Evolutionary conservation across 2,113 vertebrate species (phyloP).

Genomic region (Notarius quadriscutis): DNA sequence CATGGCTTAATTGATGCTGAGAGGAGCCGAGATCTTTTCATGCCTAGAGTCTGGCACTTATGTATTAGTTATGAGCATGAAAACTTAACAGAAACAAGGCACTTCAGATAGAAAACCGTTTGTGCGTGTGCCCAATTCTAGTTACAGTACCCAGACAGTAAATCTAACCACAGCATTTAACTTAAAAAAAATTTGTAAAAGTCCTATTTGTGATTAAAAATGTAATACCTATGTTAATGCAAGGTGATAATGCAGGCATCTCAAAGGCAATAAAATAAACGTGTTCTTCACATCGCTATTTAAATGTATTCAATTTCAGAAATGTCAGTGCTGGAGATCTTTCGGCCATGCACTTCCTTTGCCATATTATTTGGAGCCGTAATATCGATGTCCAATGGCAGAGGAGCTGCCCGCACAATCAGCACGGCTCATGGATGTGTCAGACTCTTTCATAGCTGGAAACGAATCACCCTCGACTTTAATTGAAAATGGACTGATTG

Average conservation of each 20-base stretch:
- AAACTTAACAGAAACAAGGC: background rate
- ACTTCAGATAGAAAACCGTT: background rate
- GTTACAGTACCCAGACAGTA: background rate
- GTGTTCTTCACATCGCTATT: background rate
- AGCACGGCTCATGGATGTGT: constrained; percentile 25
- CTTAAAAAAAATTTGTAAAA: background rate
- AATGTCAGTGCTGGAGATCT: background rate
- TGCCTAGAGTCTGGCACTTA: constrained; percentile 15
- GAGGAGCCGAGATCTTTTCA: constrained; percentile 19
- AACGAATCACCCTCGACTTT: constrained; percentile 44
- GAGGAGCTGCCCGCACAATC: constrained; percentile 28
- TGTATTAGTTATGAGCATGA: constrained; percentile 44
- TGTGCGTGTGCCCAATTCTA: background rate
- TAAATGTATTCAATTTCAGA: constrained; percentile 20
- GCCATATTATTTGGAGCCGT: background rate
- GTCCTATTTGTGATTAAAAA: constrained; percentile 9
- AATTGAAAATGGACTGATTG: constrained; percentile 52
- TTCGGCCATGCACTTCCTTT: background rate
- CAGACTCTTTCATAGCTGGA: constrained; percentile 37
- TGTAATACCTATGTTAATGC: constrained; percentile 41
- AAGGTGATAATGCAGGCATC: background rate
- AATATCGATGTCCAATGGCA: constrained; percentile 6
- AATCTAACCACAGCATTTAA: background rate
- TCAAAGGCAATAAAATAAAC: constrained; percentile 16
- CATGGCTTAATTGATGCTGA: constrained; percentile 31